These are phyloP conservation scores for Cephalophus harveyi DNA, from an alignment of 2,113 vertebrate genomes.

Conservation along the genomic window DNA sequence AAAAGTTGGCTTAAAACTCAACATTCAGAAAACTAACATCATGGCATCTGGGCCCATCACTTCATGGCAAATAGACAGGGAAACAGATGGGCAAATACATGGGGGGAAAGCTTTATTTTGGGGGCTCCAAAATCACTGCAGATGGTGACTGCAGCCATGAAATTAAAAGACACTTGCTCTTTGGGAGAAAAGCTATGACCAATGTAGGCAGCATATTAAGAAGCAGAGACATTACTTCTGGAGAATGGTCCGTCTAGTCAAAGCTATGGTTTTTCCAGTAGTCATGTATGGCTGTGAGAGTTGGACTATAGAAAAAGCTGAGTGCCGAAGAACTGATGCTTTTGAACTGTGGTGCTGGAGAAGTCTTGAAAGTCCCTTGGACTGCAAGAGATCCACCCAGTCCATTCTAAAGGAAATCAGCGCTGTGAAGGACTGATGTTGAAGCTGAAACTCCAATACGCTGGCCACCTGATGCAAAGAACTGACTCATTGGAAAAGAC, in stretches of 20 bases:
- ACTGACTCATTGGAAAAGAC: not conserved
- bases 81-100: not conserved
- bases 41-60: not conserved
- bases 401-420: not conserved
- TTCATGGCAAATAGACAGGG: not conserved
- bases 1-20: not conserved
- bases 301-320: not conserved
- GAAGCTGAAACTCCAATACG: not conserved
- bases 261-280: not conserved
- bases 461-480: not conserved
- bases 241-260: not conserved
- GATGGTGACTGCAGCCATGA: not conserved
- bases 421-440: not conserved
- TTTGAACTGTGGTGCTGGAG: not conserved
- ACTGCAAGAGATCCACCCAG: not conserved
- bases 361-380: not conserved
- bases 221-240: not conserved
- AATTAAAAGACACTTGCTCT: not conserved
- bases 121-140: not conserved
- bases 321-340: not conserved
- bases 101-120: not conserved
- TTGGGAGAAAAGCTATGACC: not conserved
- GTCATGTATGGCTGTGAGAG: not conserved
- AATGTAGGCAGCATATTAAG: not conserved
- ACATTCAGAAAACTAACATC: not conserved